A percentile compares a stretch with the other conserved stretches of the same genome.
These are phyloP conservation scores for Drosophila trapezifrons DNA, from an alignment of 1,140 invertebrate genomes.

Conservation along the genomic window DNA sequence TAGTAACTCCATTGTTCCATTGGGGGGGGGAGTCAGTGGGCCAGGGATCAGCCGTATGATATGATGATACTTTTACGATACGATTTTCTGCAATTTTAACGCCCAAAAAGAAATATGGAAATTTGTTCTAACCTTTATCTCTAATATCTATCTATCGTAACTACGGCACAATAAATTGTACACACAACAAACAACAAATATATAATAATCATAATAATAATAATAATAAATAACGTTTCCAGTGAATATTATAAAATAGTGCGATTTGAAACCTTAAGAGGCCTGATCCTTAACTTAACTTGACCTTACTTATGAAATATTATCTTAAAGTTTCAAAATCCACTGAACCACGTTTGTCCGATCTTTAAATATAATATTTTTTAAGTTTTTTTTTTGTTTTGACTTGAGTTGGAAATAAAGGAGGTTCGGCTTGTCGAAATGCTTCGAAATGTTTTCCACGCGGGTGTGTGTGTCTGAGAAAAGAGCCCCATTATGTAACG, in stretches of 20 bases:
- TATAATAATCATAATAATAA: constrained; percentile 14
- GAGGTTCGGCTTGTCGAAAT: constrained; percentile 20
- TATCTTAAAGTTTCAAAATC: constrained; percentile 11
- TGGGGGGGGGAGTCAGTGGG: neutral
- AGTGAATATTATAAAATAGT: constrained; percentile 22
- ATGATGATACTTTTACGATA: constrained; percentile 72
- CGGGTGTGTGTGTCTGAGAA: constrained; percentile 6
- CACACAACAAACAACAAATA: constrained; percentile 24
- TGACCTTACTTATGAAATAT: too few species aligned
- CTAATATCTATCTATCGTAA: constrained; percentile 34
- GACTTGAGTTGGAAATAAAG: constrained; percentile 10
- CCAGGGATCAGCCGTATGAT: constrained; percentile 23
- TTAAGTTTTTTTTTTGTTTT: neutral
- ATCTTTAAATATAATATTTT: neutral
- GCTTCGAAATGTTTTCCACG: constrained; percentile 1
- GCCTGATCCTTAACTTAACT: neutral
- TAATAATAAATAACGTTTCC: constrained; percentile 20
- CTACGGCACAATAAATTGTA: constrained; percentile 42
- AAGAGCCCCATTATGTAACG: neutral
- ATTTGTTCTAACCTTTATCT: constrained; percentile 7
- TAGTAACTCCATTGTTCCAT: constrained; percentile 8
- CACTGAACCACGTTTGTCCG: constrained; percentile 3
- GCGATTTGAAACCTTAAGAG: constrained; percentile 14
- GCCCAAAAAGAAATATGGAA: constrained; percentile 49
- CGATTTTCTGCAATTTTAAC: constrained; percentile 84